Conservation (phyloP, 2,113 vertebrate species). For the Ctenodactylus gundi region DNA sequence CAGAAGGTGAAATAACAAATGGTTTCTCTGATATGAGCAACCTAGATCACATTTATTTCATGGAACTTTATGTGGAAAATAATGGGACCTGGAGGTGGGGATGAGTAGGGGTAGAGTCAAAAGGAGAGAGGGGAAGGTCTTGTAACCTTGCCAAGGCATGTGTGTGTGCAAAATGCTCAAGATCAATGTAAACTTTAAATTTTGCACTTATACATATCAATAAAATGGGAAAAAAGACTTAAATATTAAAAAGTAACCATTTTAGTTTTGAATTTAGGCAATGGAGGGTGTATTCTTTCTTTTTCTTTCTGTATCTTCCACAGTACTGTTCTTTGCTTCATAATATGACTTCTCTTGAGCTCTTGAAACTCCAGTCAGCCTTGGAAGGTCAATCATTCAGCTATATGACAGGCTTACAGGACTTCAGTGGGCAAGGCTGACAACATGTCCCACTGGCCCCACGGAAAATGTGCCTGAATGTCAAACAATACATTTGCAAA, state of each 20-base stretch:
- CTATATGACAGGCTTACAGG: background rate
- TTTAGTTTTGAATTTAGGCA: background rate
- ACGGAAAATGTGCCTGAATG: background rate
- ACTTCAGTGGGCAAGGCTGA: background rate
- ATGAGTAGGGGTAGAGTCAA: no score
- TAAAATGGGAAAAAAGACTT: no score
- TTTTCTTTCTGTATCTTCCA: fast-evolving
- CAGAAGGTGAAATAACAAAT: no score
- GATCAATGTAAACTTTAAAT: no score
- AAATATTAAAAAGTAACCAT: background rate
- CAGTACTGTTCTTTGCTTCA: background rate
- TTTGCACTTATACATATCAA: no score
- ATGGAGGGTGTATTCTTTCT: background rate
- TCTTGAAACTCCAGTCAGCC: background rate
- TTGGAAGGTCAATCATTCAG: background rate
- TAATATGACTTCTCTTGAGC: background rate
- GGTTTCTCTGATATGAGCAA: no score
- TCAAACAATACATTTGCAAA: background rate
- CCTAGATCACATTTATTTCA: no score
- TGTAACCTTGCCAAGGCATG: no score
- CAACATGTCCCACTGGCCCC: background rate
- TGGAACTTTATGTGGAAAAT: no score
- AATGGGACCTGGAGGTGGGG: no score
- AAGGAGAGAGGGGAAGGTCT: no score
- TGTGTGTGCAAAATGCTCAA: no score